Conservation (phyloP, 2,888 invertebrate species). For the Seira ritae region DNA sequence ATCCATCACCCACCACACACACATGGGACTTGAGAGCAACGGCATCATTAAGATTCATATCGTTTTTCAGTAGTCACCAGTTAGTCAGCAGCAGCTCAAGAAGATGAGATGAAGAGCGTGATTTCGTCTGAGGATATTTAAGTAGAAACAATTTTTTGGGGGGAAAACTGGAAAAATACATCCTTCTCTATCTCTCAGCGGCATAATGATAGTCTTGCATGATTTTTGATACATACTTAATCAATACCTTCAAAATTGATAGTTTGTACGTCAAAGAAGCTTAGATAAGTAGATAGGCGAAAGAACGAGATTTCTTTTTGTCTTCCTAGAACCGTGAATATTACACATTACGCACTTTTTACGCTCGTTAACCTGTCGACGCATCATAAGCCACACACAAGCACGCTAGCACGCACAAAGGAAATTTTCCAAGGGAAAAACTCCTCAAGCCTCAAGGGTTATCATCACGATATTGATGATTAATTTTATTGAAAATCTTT, state of each 20-base stretch:
- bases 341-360: slow-evolving; percentile 6
- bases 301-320: not conserved
- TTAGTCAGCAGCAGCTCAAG: not conserved
- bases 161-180: slow-evolving; percentile 47
- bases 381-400: not conserved
- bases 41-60: slow-evolving; percentile 38
- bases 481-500: slow-evolving; percentile 34
- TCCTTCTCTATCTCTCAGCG: not conserved
- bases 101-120: not conserved
- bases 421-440: slow-evolving; percentile 17
- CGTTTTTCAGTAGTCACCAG: slow-evolving; percentile 15
- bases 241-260: not conserved
- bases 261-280: not conserved
- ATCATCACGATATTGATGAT: slow-evolving; percentile 47
- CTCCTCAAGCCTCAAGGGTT: not conserved
- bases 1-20: not conserved
- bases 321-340: not conserved
- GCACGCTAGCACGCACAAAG: slow-evolving; percentile 20
- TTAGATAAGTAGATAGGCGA: not conserved
- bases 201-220: not conserved
- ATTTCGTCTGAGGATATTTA: not conserved
- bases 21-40: not conserved
- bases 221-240: not conserved
- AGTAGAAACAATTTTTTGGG: not conserved
- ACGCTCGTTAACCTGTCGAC: not conserved